Percentiles rank a stretch among this genome's conserved stretches.
Conservation (phyloP, 1,140 invertebrate species). For the Adoxophyes honmai region DNA sequence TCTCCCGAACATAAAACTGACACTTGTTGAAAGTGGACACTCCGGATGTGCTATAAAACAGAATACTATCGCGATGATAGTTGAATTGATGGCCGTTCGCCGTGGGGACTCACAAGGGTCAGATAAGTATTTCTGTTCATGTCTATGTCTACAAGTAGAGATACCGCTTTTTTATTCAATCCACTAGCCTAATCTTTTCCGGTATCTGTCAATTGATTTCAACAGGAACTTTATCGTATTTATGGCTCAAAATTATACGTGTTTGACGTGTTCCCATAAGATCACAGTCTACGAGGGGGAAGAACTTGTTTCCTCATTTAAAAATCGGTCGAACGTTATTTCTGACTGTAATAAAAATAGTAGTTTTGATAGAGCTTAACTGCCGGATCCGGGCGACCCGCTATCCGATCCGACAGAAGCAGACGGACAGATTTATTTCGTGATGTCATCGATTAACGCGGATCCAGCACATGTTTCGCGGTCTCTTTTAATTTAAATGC, state of each 20-base stretch:
- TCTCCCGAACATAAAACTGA: conserved; percentile 23
- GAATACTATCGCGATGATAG: conserved; percentile 19
- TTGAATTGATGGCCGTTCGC: conserved; percentile 20
- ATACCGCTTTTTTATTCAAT: too few relatives aligned
- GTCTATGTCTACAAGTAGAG: too few relatives aligned
- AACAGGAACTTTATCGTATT: too few relatives aligned
- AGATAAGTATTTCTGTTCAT: too few relatives aligned
- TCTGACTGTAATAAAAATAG: conserved; percentile 66
- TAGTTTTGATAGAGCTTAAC: conserved; percentile 56
- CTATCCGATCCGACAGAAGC: conserved; percentile 32
- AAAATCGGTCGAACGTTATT: conserved; percentile 50
- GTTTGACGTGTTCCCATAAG: too few relatives aligned
- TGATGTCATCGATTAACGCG: conserved; percentile 61
- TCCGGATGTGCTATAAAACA: conserved; percentile 24
- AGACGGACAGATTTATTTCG: conserved; percentile 57
- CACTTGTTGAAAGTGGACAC: conserved; percentile 29
- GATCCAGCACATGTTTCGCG: conserved; percentile 9
- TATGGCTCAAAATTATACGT: too few relatives aligned
- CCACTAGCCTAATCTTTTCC: too few relatives aligned
- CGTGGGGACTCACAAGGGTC: background rate
- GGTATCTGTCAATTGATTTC: too few relatives aligned
- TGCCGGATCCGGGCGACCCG: conserved; percentile 66
- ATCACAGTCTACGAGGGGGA: too few relatives aligned
- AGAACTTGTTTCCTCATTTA: background rate
- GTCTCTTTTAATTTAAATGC: too few relatives aligned